A percentile compares a stretch with the other conserved stretches of the same genome.
These are phyloP conservation scores for Volucella bombylans DNA, from an alignment of 2,888 invertebrate species.

Conservation along the genomic window DNA sequence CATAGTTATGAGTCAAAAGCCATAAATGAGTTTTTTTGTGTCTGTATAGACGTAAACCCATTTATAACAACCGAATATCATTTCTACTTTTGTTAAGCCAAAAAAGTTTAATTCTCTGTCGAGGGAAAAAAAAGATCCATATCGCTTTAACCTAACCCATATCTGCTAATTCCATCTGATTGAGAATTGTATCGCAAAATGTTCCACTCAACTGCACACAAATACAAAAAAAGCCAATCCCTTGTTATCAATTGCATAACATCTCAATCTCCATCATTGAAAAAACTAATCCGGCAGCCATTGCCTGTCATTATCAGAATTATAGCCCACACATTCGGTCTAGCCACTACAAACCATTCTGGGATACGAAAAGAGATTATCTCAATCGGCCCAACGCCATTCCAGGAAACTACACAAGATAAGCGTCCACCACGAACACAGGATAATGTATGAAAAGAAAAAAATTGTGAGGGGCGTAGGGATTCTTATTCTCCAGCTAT, in stretches of 20 bases:
- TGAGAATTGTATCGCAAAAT: conserved; percentile 1
- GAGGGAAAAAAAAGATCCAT: background rate
- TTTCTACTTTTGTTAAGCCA: background rate
- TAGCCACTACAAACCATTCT: conserved; percentile 50
- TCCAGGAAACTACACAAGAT: conserved; percentile 46
- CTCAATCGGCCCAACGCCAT: conserved; percentile 64
- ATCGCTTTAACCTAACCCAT: background rate
- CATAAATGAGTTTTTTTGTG: too few relatives aligned
- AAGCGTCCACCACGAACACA: conserved; percentile 18
- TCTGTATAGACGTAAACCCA: too few relatives aligned
- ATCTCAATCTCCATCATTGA: conserved; percentile 46
- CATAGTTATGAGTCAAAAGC: too few relatives aligned
- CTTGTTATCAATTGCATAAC: conserved; percentile 36
- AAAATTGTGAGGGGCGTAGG: background rate
- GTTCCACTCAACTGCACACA: background rate
- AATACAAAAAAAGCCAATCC: conserved; percentile 26
- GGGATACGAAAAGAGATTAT: conserved; percentile 49
- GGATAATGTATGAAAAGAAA: background rate
- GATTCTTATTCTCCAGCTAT: conserved; percentile 50
- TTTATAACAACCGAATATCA: too few relatives aligned
- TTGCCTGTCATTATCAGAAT: conserved; percentile 68
- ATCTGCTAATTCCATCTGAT: conserved; percentile 21
- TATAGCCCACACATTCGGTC: conserved; percentile 57
- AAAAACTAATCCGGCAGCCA: conserved; percentile 56
- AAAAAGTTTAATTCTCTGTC: conserved; percentile 26